phyloP scores from a whole-genome alignment of 2,888 invertebrate genomes.

The Oxystoma pomonae region DNA sequence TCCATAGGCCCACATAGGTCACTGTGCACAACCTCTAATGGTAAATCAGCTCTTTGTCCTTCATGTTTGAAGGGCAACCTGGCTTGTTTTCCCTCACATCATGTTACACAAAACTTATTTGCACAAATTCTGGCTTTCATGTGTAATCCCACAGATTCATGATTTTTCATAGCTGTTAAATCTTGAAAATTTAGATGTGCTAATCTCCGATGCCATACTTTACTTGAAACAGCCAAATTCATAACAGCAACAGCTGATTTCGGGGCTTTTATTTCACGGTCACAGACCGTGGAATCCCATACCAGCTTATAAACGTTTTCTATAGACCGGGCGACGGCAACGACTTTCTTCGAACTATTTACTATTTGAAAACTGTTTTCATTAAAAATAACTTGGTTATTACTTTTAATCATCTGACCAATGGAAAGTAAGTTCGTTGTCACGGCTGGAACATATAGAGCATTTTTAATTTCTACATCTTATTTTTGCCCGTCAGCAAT shows the following conservation, averaged over 20 bases:
- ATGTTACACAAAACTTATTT: neutral
- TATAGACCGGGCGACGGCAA: neutral
- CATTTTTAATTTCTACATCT: constrained; percentile 19
- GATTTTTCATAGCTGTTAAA: constrained; percentile 10
- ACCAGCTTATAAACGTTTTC: neutral
- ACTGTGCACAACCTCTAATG: constrained; percentile 22
- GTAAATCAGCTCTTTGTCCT: constrained; percentile 11
- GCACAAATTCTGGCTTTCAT: too few relatives aligned
- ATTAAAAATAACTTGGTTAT: constrained; percentile 6
- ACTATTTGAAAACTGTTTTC: neutral
- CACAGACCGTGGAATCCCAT: neutral
- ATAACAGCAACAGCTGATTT: neutral
- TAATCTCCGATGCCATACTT: constrained; percentile 1
- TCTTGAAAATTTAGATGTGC: constrained; percentile 19
- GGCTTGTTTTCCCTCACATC: neutral
- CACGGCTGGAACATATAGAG: constrained; percentile 20
- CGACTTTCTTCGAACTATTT: neutral
- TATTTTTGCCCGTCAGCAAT: constrained; percentile 4
- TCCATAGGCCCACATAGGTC: constrained; percentile 25
- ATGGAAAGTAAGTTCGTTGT: constrained; percentile 21
- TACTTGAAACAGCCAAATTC: neutral
- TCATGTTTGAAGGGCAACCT: constrained; percentile 2
- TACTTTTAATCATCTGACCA: constrained; percentile 20
- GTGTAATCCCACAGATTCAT: neutral
- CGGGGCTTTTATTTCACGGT: neutral